Base-by-base conservation (phyloP, 2,888 invertebrate genomes). In the Pandemis cinnamomeana region DNA sequence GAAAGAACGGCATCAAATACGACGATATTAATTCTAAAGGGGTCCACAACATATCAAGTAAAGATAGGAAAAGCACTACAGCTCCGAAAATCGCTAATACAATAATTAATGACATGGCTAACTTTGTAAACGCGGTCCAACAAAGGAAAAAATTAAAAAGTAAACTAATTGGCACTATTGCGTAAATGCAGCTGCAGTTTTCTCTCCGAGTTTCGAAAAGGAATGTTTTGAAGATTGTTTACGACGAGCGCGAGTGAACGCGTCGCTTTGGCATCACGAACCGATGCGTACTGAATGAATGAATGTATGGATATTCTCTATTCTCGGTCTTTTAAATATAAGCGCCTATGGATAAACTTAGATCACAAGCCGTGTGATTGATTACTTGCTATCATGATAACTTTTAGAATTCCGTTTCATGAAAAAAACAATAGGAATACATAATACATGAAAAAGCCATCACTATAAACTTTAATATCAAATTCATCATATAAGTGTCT, bases 1-100 rank as follows among this genome's bases (percentile, higher is more conserved):
- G 91, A 83, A 97, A 96, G 80, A 95, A 96, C 36, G 97, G 97
- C 85, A 95, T 95, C 84, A 97, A 86, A 82, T 96, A 86, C 3
- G 96, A 95, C 79, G 95, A 94, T 61, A 95, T 80, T 71, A 96
- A 90, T 80, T 95, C 95, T 75, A 96, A 80, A 0, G 95, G 84
- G 78, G 95, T 95, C 94, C 95, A 96, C 55, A 96, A 83, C 58
- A 95, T 95, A 78, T 96, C 96, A 69, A 95, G 87, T 0, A 96
- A 80, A 77, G 95, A 90, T 68, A 92, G 87, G 64, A 91, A 83
- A 8, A 95, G 69, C 0, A 92, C 91, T 15, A 95, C 82, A 11
- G 95, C 84, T 1, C 96, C 96, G 13, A 96, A 80, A 58, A 92
- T 78, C 7, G 93, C 92, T 68, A 96, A 81, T 67, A 83, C 41